Conservation (phyloP, 30 jellyfish, hydroid and myxozoan species). For the Hydra vulgaris region DNA sequence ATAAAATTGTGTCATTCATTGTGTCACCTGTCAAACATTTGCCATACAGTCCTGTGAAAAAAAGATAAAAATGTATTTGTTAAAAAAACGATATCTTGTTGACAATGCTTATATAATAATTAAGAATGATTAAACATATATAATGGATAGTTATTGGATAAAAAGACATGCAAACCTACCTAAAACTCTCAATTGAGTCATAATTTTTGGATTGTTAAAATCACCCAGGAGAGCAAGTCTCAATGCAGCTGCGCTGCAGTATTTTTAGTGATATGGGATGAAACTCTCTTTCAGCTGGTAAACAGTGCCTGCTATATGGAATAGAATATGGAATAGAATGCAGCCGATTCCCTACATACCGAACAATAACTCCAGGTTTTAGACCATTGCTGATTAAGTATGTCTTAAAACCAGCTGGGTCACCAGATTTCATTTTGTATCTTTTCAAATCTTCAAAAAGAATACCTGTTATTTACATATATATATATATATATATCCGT, state of each 20-base stretch:
- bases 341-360: neutral
- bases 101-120: neutral
- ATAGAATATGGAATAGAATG: neutral
- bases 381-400: slow-evolving; percentile 25
- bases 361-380: slow-evolving; percentile 1
- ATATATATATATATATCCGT: too few relatives aligned
- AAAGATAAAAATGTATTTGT: neutral
- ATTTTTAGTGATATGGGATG: neutral
- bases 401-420: slow-evolving; percentile 28
- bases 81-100: neutral
- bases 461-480: neutral
- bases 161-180: neutral
- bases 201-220: neutral
- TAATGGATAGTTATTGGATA: neutral
- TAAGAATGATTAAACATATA: neutral
- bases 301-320: neutral
- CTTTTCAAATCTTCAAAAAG: neutral
- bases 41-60: neutral
- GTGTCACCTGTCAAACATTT: neutral
- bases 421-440: slow-evolving; percentile 12
- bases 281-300: neutral
- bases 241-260: neutral
- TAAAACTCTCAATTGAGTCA: neutral
- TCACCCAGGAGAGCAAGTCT: neutral
- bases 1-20: too few relatives aligned